phyloP scores from a whole-genome alignment of 2,113 vertebrate genomes.

The Catharus bicknelli region DNA sequence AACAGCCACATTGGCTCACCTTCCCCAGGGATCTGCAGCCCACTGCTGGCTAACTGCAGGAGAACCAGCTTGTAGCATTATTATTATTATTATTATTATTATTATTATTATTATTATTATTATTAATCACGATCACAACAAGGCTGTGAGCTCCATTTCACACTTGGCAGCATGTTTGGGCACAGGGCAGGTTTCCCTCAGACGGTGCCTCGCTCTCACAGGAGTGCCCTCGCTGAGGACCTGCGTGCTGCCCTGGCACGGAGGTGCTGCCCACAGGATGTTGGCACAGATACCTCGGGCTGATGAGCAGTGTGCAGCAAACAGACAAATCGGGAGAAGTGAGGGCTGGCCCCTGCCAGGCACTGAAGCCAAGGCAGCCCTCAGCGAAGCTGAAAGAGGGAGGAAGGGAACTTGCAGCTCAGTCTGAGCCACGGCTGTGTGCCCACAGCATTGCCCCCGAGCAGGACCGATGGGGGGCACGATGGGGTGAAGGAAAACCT shows the following conservation, averaged over 20 bases:
- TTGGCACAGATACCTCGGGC: rapidly evolving
- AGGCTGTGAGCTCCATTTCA: neutral
- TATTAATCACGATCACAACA: rapidly evolving
- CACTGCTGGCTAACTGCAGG: neutral
- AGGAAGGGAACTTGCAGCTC: neutral
- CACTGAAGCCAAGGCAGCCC: neutral
- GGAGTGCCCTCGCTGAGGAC: neutral
- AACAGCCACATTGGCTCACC: neutral
- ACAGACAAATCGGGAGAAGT: neutral
- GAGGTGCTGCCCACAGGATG: neutral
- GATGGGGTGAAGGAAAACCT: neutral
- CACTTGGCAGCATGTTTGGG: rapidly evolving
- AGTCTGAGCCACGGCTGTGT: rapidly evolving
- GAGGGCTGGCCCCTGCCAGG: neutral
- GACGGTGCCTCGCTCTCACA: neutral
- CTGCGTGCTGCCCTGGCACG: neutral
- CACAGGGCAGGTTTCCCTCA: neutral
- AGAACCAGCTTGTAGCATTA: neutral
- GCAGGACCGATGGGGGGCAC: rapidly evolving
- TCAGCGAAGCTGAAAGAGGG: neutral
- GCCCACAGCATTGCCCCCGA: neutral
- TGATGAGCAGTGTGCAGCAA: neutral
- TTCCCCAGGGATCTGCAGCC: neutral
- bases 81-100: neutral
- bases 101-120: neutral